These are phyloP conservation scores for Cyanoramphus novaezelandiae DNA, from an alignment of 2,113 vertebrate species.

Conservation along the genomic window DNA sequence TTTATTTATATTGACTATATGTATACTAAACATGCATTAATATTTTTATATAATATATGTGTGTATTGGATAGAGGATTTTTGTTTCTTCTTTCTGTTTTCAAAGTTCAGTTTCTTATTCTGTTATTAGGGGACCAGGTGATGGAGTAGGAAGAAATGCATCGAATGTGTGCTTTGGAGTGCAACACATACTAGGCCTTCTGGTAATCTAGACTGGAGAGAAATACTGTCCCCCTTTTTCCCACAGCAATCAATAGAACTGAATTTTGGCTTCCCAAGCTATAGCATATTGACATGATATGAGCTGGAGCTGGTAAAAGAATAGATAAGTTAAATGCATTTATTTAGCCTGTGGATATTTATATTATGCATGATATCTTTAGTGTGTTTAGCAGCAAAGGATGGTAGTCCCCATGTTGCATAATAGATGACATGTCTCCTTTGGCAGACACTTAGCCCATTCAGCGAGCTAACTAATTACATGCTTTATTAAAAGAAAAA, in stretches of 20 bases:
- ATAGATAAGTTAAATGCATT: background rate
- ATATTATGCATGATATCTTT: background rate
- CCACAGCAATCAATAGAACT: background rate
- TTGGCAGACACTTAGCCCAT: background rate
- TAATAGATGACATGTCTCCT: background rate
- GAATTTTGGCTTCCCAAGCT: background rate
- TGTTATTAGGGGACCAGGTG: background rate
- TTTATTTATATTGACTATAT: background rate
- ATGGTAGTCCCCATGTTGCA: background rate
- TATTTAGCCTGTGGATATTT: background rate
- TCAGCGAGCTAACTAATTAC: background rate
- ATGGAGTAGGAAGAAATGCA: background rate
- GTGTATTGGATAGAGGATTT: background rate
- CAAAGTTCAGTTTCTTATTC: background rate
- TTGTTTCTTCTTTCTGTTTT: background rate
- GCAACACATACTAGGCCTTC: background rate
- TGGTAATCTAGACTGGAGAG: background rate
- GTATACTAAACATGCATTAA: background rate
- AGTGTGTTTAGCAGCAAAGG: background rate
- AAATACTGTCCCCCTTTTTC: background rate
- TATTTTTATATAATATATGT: background rate
- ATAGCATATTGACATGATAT: too few species aligned
- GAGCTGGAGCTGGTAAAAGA: background rate
- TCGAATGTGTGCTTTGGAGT: background rate
- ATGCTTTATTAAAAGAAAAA: background rate